Percentiles rank a stretch among this genome's conserved stretches.
Evolutionary conservation across 2,797 vertebrate species (phyloP).

Genomic region (Cirrhinus mrigala): DNA sequence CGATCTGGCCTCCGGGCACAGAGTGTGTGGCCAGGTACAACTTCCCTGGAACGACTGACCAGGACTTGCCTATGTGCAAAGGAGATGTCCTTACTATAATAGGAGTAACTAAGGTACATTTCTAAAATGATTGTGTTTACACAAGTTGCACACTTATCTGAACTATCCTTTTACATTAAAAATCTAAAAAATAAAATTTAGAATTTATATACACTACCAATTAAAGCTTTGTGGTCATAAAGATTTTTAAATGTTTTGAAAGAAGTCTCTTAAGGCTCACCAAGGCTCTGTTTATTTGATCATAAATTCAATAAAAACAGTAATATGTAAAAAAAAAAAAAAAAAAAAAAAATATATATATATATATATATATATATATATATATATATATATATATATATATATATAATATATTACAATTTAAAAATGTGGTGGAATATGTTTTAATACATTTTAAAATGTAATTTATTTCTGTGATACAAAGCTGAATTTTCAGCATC

Average conservation of each 20-base stretch:
- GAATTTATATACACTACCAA: neutral
- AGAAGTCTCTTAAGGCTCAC: neutral
- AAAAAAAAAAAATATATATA: too few relatives aligned
- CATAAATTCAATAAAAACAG: neutral
- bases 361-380: too few relatives aligned
- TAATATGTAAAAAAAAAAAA: neutral
- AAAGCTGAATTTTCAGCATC: too few relatives aligned
- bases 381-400: too few relatives aligned
- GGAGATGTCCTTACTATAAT: slow-evolving; percentile 95
- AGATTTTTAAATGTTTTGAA: neutral
- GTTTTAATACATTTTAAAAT: too few relatives aligned
- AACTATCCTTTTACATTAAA: neutral
- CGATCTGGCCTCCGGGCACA: slow-evolving; percentile 90
- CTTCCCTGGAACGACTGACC: slow-evolving; percentile 91
- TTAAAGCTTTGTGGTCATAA: neutral
- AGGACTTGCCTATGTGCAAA: slow-evolving; percentile 95
- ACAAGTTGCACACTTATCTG: too few relatives aligned
- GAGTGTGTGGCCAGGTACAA: slow-evolving; percentile 97
- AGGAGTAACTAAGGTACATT: slow-evolving; percentile 90
- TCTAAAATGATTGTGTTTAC: neutral
- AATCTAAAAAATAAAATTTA: neutral
- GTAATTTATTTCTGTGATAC: too few relatives aligned
- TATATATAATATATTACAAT: too few relatives aligned
- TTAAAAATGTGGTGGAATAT: too few relatives aligned
- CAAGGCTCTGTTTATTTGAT: neutral